Evolutionary conservation across 2,888 invertebrate species (phyloP).

Genomic region (Philaethria dido): DNA sequence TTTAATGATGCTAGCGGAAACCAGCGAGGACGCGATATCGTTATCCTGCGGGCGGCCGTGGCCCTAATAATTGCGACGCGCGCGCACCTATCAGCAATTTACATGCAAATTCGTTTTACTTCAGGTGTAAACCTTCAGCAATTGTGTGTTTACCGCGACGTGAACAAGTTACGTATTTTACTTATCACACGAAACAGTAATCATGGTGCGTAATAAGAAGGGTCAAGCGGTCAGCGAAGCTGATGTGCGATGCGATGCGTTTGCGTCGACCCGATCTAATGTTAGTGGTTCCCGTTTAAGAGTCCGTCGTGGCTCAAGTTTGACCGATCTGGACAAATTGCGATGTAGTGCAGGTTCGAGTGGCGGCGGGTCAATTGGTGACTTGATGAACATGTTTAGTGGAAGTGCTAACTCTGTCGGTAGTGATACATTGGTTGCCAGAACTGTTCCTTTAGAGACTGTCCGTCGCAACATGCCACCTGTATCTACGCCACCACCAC

Average conservation of each 20-base stretch:
- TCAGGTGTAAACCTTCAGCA: slow-evolving; percentile 69
- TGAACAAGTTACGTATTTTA: slow-evolving; percentile 21
- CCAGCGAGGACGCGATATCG: slow-evolving; percentile 71
- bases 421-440: slow-evolving; percentile 88
- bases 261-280: slow-evolving; percentile 69
- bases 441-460: slow-evolving; percentile 89
- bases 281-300: slow-evolving; percentile 79
- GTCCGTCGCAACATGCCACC: slow-evolving; percentile 81
- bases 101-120: slow-evolving; percentile 70
- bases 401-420: slow-evolving; percentile 88
- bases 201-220: slow-evolving; percentile 73
- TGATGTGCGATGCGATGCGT: slow-evolving; percentile 81
- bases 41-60: slow-evolving; percentile 81
- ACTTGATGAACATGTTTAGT: slow-evolving; percentile 91
- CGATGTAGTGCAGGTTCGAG: slow-evolving; percentile 74
- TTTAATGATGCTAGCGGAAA: slow-evolving; percentile 75
- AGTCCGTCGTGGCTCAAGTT: slow-evolving; percentile 88
- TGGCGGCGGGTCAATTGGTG: slow-evolving; percentile 88
- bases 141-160: slow-evolving; percentile 54
- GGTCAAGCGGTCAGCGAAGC: slow-evolving; percentile 75
- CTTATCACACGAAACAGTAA: slow-evolving; percentile 34
- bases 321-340: slow-evolving; percentile 89
- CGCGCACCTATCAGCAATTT: slow-evolving; percentile 70
- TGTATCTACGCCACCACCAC: slow-evolving; percentile 74
- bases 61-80: slow-evolving; percentile 71